Percentiles rank a stretch among this genome's conserved stretches.
Conservation (phyloP, 2,797 vertebrate genomes). For the Sebastes elongatus region DNA sequence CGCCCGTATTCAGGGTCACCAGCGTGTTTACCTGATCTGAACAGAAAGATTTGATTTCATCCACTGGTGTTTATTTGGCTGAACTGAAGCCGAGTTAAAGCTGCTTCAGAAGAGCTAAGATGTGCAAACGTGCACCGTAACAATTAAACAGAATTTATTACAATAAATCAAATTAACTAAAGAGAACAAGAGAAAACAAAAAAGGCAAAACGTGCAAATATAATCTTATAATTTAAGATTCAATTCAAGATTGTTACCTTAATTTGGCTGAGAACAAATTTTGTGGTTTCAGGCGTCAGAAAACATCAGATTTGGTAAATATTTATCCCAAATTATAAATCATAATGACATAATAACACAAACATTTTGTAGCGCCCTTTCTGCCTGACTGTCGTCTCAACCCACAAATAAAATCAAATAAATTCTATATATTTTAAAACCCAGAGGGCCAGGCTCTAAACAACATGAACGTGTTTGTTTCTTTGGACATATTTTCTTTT, state of each 20-base stretch:
- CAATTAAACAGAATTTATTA: neutral
- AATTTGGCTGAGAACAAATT: neutral
- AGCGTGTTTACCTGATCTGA: neutral
- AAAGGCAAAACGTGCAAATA: neutral
- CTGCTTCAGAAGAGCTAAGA: neutral
- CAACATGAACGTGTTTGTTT: neutral
- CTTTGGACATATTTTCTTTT: neutral
- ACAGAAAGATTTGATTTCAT: neutral
- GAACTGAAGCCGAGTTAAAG: no score
- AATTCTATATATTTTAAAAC: accelerated
- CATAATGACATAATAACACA: neutral
- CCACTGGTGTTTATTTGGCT: neutral
- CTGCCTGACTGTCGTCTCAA: neutral
- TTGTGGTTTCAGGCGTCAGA: no score
- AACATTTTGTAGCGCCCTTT: neutral
- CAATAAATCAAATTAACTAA: neutral
- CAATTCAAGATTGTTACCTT: neutral
- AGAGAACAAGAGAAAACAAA: neutral
- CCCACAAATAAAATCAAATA: neutral
- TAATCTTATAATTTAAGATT: neutral
- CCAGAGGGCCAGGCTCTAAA: neutral
- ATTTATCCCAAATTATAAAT: neutral
- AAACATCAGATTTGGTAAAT: neutral
- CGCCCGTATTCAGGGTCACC: neutral
- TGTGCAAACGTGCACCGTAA: neutral